A percentile compares a stretch with the other conserved stretches of the same genome.
phyloP scores from a whole-genome alignment of 1,140 invertebrate species.

The Goniozus legneri region DNA sequence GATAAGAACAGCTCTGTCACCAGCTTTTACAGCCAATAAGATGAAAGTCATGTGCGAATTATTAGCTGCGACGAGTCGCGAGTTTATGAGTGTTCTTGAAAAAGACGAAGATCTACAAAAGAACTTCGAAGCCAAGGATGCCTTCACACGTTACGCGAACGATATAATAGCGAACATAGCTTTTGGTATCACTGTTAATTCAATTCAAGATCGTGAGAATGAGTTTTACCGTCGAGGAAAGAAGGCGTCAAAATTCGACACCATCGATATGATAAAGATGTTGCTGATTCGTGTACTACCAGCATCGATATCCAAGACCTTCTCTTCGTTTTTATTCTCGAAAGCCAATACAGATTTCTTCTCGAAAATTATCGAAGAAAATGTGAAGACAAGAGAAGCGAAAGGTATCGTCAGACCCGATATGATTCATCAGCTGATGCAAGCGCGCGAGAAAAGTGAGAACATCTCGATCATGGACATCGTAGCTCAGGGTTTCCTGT shows the following conservation, averaged over 20 bases:
- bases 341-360: neutral
- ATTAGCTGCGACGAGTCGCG: conserved; percentile 30
- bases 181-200: neutral
- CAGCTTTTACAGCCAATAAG: conserved; percentile 47
- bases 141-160: neutral
- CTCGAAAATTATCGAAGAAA: conserved; percentile 1
- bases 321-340: neutral
- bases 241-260: neutral
- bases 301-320: neutral
- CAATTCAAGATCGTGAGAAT: neutral
- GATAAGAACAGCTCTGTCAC: conserved; percentile 40
- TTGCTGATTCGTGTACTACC: conserved; percentile 1
- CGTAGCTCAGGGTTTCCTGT: conserved; percentile 48
- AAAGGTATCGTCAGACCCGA: conserved; percentile 15
- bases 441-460: conserved; percentile 1
- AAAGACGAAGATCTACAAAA: conserved; percentile 20
- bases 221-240: neutral
- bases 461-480: conserved; percentile 54
- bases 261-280: neutral
- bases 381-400: neutral
- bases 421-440: conserved; percentile 22
- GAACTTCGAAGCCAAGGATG: neutral
- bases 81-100: conserved; percentile 23
- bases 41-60: conserved; percentile 41
- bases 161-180: neutral